Percentiles rank a stretch among this genome's conserved stretches.
phyloP scores from a whole-genome alignment of 1,140 invertebrate genomes.

The Brachionus sp. region DNA sequence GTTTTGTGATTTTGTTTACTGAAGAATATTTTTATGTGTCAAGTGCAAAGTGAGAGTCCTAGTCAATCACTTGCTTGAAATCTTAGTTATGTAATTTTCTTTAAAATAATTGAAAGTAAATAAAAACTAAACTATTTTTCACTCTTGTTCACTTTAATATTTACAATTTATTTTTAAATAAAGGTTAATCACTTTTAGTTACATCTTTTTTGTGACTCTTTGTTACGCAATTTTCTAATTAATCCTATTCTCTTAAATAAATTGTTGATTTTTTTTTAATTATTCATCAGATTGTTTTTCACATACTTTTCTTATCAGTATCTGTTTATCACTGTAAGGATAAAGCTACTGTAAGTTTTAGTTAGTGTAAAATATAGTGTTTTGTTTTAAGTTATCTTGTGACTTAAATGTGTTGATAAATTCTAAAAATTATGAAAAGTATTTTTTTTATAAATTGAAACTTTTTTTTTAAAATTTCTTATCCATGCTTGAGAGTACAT shows the following conservation, averaged over 20 bases:
- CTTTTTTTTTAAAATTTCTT: too few species aligned
- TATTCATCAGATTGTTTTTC: neutral
- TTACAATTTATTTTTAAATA: neutral
- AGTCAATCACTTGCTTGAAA: neutral
- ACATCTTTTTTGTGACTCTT: neutral
- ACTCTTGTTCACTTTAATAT: neutral
- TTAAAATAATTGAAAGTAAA: slow-evolving; percentile 1
- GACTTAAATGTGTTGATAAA: too few species aligned
- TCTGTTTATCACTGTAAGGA: neutral
- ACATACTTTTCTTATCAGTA: neutral
- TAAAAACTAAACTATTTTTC: neutral
- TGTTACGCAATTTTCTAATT: neutral
- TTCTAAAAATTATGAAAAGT: too few species aligned
- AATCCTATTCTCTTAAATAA: neutral
- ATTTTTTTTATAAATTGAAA: too few species aligned
- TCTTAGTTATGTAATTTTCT: slow-evolving; percentile 5
- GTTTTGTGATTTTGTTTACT: neutral
- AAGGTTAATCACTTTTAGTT: neutral
- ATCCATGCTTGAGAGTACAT: too few species aligned
- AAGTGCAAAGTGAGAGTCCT: neutral
- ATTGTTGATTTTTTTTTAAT: neutral
- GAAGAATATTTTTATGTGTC: neutral
- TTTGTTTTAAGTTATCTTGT: too few species aligned
- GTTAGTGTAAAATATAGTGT: too few species aligned
- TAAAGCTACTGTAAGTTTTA: too few species aligned